phyloP scores from a whole-genome alignment of 1,140 invertebrate species.

The Heliconius congener region DNA sequence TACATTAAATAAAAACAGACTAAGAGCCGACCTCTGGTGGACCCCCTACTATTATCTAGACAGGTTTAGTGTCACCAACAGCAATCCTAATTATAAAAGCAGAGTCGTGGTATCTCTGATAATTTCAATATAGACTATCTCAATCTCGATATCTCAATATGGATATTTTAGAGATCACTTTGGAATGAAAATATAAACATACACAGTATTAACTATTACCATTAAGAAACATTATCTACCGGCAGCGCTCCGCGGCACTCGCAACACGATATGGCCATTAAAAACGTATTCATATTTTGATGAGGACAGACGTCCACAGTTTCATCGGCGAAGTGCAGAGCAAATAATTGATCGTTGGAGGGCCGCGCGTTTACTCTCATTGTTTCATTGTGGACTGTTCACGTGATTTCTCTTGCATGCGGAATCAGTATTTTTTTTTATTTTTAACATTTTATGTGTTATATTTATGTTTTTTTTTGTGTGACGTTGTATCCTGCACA shows the following conservation, averaged over 20 bases:
- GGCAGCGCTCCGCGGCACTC: not conserved
- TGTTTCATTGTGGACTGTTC: not conserved
- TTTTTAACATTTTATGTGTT: too few relatives aligned
- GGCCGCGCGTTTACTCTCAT: not conserved
- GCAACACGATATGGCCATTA: constrained; percentile 2
- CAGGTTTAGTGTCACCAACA: too few relatives aligned
- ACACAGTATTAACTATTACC: not conserved
- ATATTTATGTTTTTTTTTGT: too few relatives aligned
- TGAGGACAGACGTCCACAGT: constrained; percentile 5
- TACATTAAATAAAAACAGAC: too few relatives aligned
- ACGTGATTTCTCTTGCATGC: not conserved
- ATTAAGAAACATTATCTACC: not conserved
- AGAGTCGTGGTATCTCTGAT: too few relatives aligned
- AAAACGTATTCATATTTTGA: constrained; percentile 14
- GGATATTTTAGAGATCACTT: not conserved
- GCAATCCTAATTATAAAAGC: too few relatives aligned
- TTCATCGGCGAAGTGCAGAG: constrained; percentile 6
- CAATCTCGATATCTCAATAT: too few relatives aligned
- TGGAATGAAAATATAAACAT: not conserved
- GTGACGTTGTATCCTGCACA: too few relatives aligned
- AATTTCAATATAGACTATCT: too few relatives aligned
- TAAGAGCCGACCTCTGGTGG: too few relatives aligned
- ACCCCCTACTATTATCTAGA: too few relatives aligned
- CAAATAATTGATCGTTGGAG: constrained; percentile 12
- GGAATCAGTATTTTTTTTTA: not conserved